Percentiles rank a stretch among this genome's conserved stretches.
Conservation (phyloP, 2,797 vertebrate genomes). For the Dendrocincla fuliginosa region DNA sequence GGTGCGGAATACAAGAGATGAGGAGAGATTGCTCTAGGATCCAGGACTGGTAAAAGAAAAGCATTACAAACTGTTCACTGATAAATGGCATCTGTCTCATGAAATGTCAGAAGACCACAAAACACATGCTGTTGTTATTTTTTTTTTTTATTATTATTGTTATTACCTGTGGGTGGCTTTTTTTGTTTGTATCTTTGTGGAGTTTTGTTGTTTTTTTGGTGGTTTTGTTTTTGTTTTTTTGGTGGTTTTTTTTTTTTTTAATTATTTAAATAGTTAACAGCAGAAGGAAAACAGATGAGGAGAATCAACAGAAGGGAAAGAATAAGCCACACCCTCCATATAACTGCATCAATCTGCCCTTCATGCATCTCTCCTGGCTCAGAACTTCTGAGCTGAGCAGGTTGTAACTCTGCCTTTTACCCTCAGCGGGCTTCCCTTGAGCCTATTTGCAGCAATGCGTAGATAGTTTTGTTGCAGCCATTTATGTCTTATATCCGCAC, state of each 20-base stretch:
- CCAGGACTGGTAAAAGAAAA: neutral
- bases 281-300: neutral
- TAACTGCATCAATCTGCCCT: neutral
- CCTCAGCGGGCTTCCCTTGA: neutral
- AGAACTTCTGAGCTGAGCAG: neutral
- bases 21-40: neutral
- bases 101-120: neutral
- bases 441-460: neutral
- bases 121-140: neutral
- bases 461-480: neutral
- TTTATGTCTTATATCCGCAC: neutral
- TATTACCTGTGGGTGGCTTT: no score
- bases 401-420: neutral
- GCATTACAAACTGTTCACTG: neutral
- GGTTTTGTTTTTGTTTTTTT: neutral
- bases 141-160: neutral
- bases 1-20: neutral
- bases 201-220: neutral
- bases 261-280: neutral
- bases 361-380: neutral
- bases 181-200: no score
- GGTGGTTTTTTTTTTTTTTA: no score
- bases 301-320: neutral
- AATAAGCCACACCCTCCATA: accelerated
- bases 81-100: neutral